Evolutionary conservation across 1,140 invertebrate species (phyloP).

Genomic region (Aleiodes sp.): DNA sequence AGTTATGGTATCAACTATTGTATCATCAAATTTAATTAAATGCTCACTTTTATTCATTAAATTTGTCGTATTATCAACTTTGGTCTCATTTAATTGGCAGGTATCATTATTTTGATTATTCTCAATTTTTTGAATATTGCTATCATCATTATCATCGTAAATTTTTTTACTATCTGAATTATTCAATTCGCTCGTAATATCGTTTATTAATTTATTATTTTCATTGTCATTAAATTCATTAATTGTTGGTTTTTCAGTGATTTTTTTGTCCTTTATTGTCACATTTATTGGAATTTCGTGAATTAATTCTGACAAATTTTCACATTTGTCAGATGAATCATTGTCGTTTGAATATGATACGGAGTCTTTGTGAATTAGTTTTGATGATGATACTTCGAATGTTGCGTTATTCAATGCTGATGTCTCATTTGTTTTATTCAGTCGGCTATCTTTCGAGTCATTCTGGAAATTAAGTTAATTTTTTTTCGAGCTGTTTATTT

Average conservation of each 20-base stretch:
- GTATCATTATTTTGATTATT: constrained; percentile 37
- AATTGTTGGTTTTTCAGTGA: constrained; percentile 35
- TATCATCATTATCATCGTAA: constrained; percentile 41
- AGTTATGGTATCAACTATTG: constrained; percentile 42
- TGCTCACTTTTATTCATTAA: constrained; percentile 51
- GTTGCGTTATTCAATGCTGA: constrained; percentile 55
- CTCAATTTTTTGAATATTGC: constrained; percentile 45
- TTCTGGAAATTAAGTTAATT: constrained; percentile 45
- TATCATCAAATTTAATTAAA: constrained; percentile 57
- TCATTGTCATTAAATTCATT: constrained; percentile 43
- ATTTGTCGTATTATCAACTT: constrained; percentile 44
- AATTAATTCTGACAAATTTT: constrained; percentile 48
- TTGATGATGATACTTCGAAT: constrained; percentile 58
- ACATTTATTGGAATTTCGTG: constrained; percentile 56
- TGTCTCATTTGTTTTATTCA: constrained; percentile 48
- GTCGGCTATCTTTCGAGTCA: constrained; percentile 48
- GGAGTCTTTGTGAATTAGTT: constrained; percentile 52
- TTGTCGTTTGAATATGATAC: constrained; percentile 49
- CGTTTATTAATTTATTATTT: constrained; percentile 43
- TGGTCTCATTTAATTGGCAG: constrained; percentile 41
- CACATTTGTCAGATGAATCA: constrained; percentile 50
- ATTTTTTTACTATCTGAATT: constrained; percentile 26
- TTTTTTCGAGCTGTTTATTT: background rate
- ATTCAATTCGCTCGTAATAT: constrained; percentile 48
- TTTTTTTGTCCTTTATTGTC: constrained; percentile 60